A percentile compares a stretch with the other conserved stretches of the same genome.
These are phyloP conservation scores for Dipus sagitta DNA, from an alignment of 2,797 vertebrate genomes.

Conservation along the genomic window DNA sequence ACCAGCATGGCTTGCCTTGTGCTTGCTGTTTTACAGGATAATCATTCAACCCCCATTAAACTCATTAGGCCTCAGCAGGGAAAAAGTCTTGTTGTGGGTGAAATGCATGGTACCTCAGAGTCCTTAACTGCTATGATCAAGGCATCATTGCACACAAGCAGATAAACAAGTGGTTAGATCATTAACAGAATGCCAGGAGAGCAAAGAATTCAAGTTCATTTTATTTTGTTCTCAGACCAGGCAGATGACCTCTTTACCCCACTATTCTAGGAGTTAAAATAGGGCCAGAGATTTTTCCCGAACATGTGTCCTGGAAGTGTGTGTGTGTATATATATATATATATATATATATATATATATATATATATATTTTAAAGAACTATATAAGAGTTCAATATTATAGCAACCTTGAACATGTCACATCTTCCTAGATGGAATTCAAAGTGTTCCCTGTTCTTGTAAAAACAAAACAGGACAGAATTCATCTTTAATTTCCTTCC, in stretches of 20 bases:
- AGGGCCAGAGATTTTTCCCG: constrained; percentile 14
- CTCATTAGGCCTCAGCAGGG: not conserved
- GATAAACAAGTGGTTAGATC: constrained; percentile 3
- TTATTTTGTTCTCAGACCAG: constrained; percentile 29
- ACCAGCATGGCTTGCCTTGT: not conserved
- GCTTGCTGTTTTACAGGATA: not conserved
- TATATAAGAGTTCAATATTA: constrained; percentile 36
- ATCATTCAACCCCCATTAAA: not conserved
- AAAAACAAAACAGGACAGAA: constrained; percentile 10
- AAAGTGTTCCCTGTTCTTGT: constrained; percentile 36
- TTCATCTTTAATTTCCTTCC: constrained; percentile 15
- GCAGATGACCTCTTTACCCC: constrained; percentile 43
- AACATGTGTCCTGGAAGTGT: not conserved
- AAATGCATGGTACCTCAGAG: not conserved
- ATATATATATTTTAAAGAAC: too few species aligned
- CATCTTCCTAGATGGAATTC: constrained; percentile 46
- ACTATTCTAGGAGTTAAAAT: constrained; percentile 46
- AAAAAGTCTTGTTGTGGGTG: not conserved
- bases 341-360: too few species aligned
- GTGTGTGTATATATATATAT: too few species aligned
- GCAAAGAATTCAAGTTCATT: constrained; percentile 8
- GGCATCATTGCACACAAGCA: not conserved
- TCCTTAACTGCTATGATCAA: constrained; percentile 1
- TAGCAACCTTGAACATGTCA: constrained; percentile 26
- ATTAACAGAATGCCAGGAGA: constrained; percentile 16